Base-by-base conservation (phyloP, 2,113 vertebrate genomes). In the Gallinago media region DNA sequence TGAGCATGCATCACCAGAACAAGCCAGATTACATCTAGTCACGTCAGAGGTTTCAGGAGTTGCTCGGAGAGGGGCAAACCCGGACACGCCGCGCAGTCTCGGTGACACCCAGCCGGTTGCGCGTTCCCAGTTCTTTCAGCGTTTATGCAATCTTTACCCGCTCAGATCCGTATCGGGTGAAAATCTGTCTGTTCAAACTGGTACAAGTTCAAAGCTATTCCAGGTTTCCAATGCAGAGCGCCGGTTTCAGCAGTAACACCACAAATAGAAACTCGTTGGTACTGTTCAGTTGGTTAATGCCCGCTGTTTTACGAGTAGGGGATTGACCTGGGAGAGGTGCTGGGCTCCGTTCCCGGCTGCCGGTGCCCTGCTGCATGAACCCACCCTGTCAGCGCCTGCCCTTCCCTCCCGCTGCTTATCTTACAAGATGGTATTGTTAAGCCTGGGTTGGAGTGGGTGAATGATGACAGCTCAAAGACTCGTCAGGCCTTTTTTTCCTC, bases 1-100 rank as follows among this genome's bases (percentile, higher is more conserved):
- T 40, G 75, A 67, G 83, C 85, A 20, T 8, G 50, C 72, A 21
- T 68, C 75, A 59, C 34, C 65, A 74, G 79, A n/a, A n/a, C 42
- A 14, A 18, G 38, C 40, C 56, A 93, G 96, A 90, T 96, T 82
- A 61, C 61, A 95, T 59, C 93, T 85, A 22, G 11, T 26, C 78
- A 77, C 8, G 5, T 62, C 87, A 93, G 85, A 82, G 72, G 36
- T 31, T 38, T 14, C 84, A 44, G 67, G 40, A 81, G 52, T 29
- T 7, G 0, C 52, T 25, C 11, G 0, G 15, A 71, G 73, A 22
- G 15, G 8, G 80, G n/a, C 87, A 72, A 20, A 85, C 44, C 36
- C 84, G 17, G 31, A 4, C 44, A n/a, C 0, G 0, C 34, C 20
- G 56, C 1, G 0, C 16, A 7, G 68, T 12, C 26, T 15, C 0